phyloP scores from a whole-genome alignment of 1,140 invertebrate genomes.

The Asbolus verrucosus region DNA sequence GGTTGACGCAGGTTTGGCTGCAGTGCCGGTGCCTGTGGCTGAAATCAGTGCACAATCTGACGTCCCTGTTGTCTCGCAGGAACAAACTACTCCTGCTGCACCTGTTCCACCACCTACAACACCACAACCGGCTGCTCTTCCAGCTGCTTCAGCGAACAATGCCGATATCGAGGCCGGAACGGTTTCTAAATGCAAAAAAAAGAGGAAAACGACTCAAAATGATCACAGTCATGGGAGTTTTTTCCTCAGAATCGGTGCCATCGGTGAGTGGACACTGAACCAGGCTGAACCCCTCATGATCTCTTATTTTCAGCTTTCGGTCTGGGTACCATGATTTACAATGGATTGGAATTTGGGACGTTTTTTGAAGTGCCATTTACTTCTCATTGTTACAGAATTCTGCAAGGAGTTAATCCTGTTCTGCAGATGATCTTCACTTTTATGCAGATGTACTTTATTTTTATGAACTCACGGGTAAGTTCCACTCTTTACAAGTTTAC shows the following conservation, averaged over 20 bases:
- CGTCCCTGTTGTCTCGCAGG: conserved; percentile 59
- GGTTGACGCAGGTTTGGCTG: conserved; percentile 63
- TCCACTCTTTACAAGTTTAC: conserved; percentile 1
- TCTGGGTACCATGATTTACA: conserved; percentile 97
- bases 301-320: conserved; percentile 84
- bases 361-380: conserved; percentile 92
- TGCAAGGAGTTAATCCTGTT: conserved; percentile 90
- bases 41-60: conserved; percentile 59
- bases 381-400: conserved; percentile 89
- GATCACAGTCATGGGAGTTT: conserved; percentile 95
- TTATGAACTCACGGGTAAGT: conserved; percentile 97
- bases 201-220: conserved; percentile 92
- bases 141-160: conserved; percentile 59
- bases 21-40: conserved; percentile 63
- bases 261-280: conserved; percentile 75
- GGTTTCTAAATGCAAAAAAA: conserved; percentile 75
- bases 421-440: conserved; percentile 97
- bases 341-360: conserved; percentile 93
- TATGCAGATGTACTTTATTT: conserved; percentile 99
- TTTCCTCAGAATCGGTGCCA: conserved; percentile 94
- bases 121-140: conserved; percentile 44
- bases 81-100: conserved; percentile 51
- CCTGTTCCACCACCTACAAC: conserved; percentile 46
- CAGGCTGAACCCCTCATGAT: not conserved
- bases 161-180: conserved; percentile 77